These are phyloP conservation scores for Parauchenoglanis ngamensis DNA, from an alignment of 2,797 vertebrate species.

Conservation along the genomic window DNA sequence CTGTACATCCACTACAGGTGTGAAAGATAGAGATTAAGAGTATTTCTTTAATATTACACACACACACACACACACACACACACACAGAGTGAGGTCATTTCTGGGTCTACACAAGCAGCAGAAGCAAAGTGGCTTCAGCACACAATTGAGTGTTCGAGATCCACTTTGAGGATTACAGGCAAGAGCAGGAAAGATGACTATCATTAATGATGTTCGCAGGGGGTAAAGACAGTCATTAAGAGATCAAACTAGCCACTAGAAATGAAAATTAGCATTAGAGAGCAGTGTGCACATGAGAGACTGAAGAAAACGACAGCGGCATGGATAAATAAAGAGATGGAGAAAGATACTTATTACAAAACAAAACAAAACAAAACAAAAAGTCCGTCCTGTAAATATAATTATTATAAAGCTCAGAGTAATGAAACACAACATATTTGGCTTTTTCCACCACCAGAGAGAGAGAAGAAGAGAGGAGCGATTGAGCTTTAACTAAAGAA, in stretches of 20 bases:
- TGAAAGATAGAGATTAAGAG: not conserved
- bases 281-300: conserved; percentile 18
- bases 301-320: not conserved
- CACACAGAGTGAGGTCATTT: not conserved
- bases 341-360: not conserved
- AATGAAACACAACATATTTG: not conserved
- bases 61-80: not conserved
- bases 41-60: not conserved
- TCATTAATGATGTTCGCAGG: conserved; percentile 47
- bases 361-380: not conserved
- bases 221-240: conserved; percentile 47
- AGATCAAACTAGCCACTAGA: conserved; percentile 43
- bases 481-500: not conserved
- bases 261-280: conserved; percentile 29
- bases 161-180: conserved; percentile 43
- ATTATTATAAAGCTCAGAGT: not conserved
- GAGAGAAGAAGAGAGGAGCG: not conserved
- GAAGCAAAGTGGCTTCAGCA: conserved; percentile 3
- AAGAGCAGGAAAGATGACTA: conserved; percentile 44
- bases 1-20: not conserved
- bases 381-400: not conserved
- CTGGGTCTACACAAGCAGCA: not conserved
- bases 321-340: not conserved
- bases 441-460: not conserved
- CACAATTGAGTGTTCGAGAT: conserved; percentile 2